A percentile compares a stretch with the other conserved stretches of the same genome.
Conservation (phyloP, 1,140 invertebrate species). For the Drosophila hydei region DNA sequence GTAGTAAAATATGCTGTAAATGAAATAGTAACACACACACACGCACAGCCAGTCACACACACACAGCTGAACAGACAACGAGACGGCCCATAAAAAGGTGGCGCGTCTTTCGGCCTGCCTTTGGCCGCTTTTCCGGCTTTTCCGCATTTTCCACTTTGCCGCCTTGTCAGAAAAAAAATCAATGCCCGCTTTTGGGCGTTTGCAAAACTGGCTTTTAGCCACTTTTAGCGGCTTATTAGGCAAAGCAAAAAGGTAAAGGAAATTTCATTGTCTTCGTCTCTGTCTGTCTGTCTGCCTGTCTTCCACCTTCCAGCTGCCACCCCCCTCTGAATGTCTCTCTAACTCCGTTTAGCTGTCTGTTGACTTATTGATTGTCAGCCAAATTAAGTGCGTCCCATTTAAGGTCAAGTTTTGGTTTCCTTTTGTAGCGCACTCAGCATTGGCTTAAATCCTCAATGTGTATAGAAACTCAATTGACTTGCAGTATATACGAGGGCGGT, state of each 20-base stretch:
- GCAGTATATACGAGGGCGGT: too few relatives aligned
- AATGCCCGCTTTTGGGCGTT: slow-evolving; percentile 53
- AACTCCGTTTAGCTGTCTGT: too few relatives aligned
- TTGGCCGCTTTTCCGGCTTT: slow-evolving; percentile 2
- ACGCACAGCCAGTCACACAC: slow-evolving; percentile 19
- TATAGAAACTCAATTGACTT: too few relatives aligned
- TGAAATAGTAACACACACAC: slow-evolving; percentile 68
- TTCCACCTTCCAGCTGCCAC: background rate
- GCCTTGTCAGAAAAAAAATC: slow-evolving; percentile 41
- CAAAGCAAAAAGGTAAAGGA: slow-evolving; percentile 31
- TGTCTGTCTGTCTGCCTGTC: slow-evolving; percentile 9
- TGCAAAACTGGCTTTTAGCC: slow-evolving; percentile 43
- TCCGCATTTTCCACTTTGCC: background rate
- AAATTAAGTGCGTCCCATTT: slow-evolving; percentile 10
- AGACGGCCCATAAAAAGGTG: slow-evolving; percentile 66
- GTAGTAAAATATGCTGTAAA: slow-evolving; percentile 76
- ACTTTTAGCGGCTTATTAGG: slow-evolving; percentile 61
- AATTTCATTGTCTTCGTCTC: slow-evolving; percentile 16
- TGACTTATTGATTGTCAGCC: slow-evolving; percentile 43
- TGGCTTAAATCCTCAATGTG: too few relatives aligned
- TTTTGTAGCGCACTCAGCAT: too few relatives aligned
- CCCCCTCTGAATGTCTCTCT: too few relatives aligned
- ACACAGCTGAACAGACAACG: slow-evolving; percentile 28
- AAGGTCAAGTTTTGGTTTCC: background rate
- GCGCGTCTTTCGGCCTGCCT: slow-evolving; percentile 32